Evolutionary conservation across 2,888 invertebrate genomes (phyloP).

Genomic region (Andrena minutula): DNA sequence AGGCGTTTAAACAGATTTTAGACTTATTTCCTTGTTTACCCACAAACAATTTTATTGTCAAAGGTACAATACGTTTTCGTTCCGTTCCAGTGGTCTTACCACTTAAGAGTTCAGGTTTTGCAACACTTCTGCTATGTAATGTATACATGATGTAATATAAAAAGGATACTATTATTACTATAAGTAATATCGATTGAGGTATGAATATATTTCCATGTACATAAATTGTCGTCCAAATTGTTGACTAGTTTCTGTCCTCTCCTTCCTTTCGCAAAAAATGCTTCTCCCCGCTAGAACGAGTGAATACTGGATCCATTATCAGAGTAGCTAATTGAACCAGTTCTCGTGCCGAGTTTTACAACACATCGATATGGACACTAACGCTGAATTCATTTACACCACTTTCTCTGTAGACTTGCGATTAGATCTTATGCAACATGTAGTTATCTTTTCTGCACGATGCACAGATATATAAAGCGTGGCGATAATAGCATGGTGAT

Average conservation of each 20-base stretch:
- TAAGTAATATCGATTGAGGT: not conserved
- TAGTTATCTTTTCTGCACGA: too few species aligned
- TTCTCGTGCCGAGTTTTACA: conserved; percentile 3
- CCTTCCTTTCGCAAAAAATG: not conserved
- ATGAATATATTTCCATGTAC: not conserved
- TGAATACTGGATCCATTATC: conserved; percentile 15
- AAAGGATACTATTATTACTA: not conserved
- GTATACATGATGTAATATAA: too few species aligned
- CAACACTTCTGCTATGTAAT: too few species aligned
- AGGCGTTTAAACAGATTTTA: too few species aligned
- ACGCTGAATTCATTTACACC: not conserved
- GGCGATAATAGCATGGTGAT: not conserved
- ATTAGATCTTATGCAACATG: not conserved
- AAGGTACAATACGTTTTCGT: too few species aligned
- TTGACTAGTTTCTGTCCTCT: not conserved
- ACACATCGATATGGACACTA: not conserved
- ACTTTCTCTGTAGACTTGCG: not conserved
- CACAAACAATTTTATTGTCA: too few species aligned
- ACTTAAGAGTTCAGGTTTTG: too few species aligned
- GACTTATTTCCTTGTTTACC: too few species aligned
- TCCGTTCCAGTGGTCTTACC: too few species aligned
- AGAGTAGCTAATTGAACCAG: conserved; percentile 14
- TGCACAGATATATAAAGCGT: not conserved
- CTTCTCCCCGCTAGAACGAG: not conserved
- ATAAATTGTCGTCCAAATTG: not conserved